Conservation (phyloP, 2,797 vertebrate species). For the Podarcis lilfordi region DNA sequence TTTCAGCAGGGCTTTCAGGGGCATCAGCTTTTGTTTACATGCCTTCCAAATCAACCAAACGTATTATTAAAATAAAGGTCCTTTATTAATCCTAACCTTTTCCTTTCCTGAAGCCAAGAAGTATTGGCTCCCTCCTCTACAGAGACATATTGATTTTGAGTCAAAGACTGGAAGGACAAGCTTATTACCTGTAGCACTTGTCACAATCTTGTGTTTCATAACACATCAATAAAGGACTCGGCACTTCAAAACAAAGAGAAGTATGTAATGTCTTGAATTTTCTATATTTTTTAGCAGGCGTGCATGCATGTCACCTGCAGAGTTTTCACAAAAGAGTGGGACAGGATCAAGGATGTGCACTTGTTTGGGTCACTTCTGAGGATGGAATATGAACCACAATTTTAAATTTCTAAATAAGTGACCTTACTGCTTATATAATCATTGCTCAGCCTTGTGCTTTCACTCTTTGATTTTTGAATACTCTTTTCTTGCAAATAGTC, state of each 20-base stretch:
- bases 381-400: not conserved
- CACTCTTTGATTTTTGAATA: not conserved
- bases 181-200: constrained; percentile 27
- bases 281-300: constrained; percentile 35
- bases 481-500: not conserved
- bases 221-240: constrained; percentile 26
- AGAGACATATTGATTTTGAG: not conserved
- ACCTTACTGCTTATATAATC: not conserved
- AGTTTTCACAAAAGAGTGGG: not conserved
- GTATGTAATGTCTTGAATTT: constrained; percentile 42
- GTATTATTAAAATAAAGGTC: constrained; percentile 12
- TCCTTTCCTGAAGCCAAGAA: constrained; percentile 13
- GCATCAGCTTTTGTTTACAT: constrained; percentile 11
- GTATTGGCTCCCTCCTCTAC: not conserved
- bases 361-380: not conserved
- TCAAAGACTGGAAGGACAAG: constrained; percentile 24
- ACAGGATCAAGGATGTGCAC: not conserved
- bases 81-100: not conserved
- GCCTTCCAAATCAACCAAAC: constrained; percentile 2
- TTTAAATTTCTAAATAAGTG: not conserved
- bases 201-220: constrained; percentile 7
- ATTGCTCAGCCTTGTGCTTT: not conserved
- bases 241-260: not conserved
- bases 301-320: not conserved
- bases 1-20: not conserved